phyloP scores from a whole-genome alignment of 2,797 vertebrate species.

The Kryptolebias ocellatus region DNA sequence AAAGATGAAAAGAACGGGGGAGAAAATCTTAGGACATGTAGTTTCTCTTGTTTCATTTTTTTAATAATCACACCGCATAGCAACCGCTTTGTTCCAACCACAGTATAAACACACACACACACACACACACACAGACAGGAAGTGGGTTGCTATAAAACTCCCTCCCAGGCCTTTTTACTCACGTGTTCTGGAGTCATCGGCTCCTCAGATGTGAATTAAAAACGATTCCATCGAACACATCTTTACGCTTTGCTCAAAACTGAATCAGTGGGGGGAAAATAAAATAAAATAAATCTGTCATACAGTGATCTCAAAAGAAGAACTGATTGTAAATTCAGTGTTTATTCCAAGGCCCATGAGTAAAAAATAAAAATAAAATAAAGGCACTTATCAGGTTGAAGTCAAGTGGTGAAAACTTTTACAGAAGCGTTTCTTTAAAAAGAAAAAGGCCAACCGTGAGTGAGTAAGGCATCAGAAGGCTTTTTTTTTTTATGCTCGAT shows the following conservation, averaged over 20 bases:
- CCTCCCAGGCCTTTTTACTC: conserved; percentile 52
- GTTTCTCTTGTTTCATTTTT: no score
- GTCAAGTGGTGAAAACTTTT: conserved; percentile 29
- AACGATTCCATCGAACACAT: conserved; percentile 8
- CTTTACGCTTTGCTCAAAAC: conserved; percentile 9
- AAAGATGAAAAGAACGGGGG: no score
- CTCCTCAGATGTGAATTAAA: conserved; percentile 49
- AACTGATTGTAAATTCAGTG: conserved; percentile 52
- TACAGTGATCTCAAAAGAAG: conserved; percentile 38
- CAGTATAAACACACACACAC: no score
- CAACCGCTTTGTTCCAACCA: no score
- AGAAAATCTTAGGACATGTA: no score
- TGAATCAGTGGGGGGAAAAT: conserved; percentile 1
- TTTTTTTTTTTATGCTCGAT: conserved; percentile 23
- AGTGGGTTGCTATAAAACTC: conserved; percentile 67
- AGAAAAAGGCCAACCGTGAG: conserved; percentile 29
- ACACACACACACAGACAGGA: conserved; percentile 61
- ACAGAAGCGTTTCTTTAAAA: conserved; percentile 37
- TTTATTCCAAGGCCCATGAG: conserved; percentile 55
- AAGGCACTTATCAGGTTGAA: conserved; percentile 68
- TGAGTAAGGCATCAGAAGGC: conserved; percentile 56
- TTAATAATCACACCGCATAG: no score
- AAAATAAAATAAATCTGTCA: conserved; percentile 7
- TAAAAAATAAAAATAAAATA: conserved; percentile 11
- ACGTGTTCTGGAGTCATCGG: conserved; percentile 64